Base-by-base conservation (phyloP, 2,113 vertebrate species). In the Leptobrachium leishanense region DNA sequence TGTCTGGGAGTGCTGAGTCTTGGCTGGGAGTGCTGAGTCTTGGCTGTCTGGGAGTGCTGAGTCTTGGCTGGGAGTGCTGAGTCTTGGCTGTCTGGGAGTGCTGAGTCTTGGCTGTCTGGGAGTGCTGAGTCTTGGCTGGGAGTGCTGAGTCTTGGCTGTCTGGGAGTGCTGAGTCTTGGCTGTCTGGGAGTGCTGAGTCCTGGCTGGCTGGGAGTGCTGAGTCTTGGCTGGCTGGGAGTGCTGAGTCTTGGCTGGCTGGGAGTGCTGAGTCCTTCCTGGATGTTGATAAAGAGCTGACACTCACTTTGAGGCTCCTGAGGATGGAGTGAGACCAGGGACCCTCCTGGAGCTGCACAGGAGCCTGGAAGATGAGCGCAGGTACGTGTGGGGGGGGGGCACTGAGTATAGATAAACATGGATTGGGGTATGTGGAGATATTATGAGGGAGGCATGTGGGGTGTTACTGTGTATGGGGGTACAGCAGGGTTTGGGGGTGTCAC, bases 191-290 rank as follows among this genome's bases (percentile, higher is more conserved):
- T n/a, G n/a, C n/a, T n/a, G n/a, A n/a, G n/a, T n/a, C n/a, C n/a
- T n/a, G n/a, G n/a, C n/a, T n/a, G n/a, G n/a, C n/a, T n/a, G n/a
- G n/a, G n/a, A n/a, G n/a, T n/a, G n/a, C n/a, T n/a, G 10, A 75
- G 73, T 44, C n/a, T n/a, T n/a, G n/a, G n/a, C 50, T 46, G 44
- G 3, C 8, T 46, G 44, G 44, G 44, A 46, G 3, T 5, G 44
- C 8, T 3, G 8, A 8, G 40, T 64, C 46, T 65, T 55, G 31
- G 13, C 67, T 12, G 72, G 40, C 42, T n/a, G 50, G 31, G 53
- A 68, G 74, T 43, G 41, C 6, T 5, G 39, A 6, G 77, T 81
- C 55, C 87, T 73, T 70, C 85, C 88, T 88, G 85, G 44, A 5
- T 53, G 87, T 74, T 76, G 40, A 42, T 57, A 76, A 74, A 76